Evolutionary conservation across 2,888 invertebrate species (phyloP).

Genomic region (Axea sp.): DNA sequence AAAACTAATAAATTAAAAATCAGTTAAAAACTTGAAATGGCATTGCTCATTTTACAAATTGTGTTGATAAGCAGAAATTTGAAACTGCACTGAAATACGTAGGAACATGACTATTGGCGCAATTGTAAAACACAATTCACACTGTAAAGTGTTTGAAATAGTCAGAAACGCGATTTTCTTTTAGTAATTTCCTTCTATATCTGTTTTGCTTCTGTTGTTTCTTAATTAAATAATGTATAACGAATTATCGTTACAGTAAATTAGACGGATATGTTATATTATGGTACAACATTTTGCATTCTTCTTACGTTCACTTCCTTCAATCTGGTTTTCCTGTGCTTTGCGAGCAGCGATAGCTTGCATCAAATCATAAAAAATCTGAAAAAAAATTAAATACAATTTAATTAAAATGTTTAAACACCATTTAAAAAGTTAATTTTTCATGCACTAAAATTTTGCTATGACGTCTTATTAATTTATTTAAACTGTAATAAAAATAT

Average conservation of each 20-base stretch:
- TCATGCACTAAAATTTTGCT: too few relatives aligned
- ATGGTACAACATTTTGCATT: constrained; percentile 92
- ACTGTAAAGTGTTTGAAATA: constrained; percentile 74
- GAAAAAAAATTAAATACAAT: too few relatives aligned
- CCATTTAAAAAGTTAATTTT: too few relatives aligned
- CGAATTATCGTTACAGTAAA: constrained; percentile 17
- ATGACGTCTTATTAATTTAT: too few relatives aligned
- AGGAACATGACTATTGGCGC: constrained; percentile 26
- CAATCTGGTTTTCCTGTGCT: constrained; percentile 93
- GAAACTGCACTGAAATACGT: constrained; percentile 14
- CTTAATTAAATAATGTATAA: constrained; percentile 58
- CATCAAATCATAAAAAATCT: constrained; percentile 99
- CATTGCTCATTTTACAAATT: too few relatives aligned
- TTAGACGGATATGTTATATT: constrained; percentile 74
- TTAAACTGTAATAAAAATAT: too few relatives aligned
- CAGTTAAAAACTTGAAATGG: neutral
- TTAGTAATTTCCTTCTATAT: too few relatives aligned
- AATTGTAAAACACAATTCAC: constrained; percentile 48
- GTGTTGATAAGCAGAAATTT: neutral
- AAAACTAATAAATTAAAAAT: neutral
- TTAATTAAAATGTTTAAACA: too few relatives aligned
- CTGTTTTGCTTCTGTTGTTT: constrained; percentile 60
- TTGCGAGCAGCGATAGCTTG: constrained; percentile 98
- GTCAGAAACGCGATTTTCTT: too few relatives aligned
- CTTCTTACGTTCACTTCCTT: constrained; percentile 92